Evolutionary conservation across 2,888 invertebrate genomes (phyloP).

Genomic region (Chaitophorus viminalis): DNA sequence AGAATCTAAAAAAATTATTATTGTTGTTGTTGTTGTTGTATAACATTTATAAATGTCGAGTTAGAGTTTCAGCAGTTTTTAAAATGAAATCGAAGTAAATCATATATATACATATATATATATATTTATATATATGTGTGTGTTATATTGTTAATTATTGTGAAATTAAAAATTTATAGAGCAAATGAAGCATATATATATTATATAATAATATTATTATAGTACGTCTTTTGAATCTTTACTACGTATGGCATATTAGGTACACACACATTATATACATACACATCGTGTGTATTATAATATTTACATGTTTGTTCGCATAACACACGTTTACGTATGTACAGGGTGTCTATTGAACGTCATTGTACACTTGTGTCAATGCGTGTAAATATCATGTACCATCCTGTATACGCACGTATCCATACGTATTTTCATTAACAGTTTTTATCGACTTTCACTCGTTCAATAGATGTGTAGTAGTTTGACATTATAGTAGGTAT

Average conservation of each 20-base stretch:
- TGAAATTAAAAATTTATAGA: constrained; percentile 34
- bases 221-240: constrained; percentile 39
- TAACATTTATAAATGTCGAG: constrained; percentile 57
- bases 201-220: background rate
- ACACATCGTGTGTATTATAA: no score
- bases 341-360: no score
- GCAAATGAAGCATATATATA: constrained; percentile 13
- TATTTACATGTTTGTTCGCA: background rate
- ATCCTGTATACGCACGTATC: no score
- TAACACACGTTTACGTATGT: no score
- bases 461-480: constrained; percentile 20
- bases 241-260: background rate
- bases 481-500: background rate
- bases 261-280: no score
- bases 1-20: constrained; percentile 40
- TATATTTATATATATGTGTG: no score
- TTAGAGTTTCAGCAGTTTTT: constrained; percentile 49
- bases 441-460: constrained; percentile 20
- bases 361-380: no score
- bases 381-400: no score
- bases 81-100: constrained; percentile 27
- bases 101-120: constrained; percentile 10
- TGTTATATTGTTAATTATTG: constrained; percentile 34
- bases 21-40: constrained; percentile 62
- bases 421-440: background rate